Evolutionary conservation across 1,140 invertebrate genomes (phyloP).

Genomic region (Formica exsecta): DNA sequence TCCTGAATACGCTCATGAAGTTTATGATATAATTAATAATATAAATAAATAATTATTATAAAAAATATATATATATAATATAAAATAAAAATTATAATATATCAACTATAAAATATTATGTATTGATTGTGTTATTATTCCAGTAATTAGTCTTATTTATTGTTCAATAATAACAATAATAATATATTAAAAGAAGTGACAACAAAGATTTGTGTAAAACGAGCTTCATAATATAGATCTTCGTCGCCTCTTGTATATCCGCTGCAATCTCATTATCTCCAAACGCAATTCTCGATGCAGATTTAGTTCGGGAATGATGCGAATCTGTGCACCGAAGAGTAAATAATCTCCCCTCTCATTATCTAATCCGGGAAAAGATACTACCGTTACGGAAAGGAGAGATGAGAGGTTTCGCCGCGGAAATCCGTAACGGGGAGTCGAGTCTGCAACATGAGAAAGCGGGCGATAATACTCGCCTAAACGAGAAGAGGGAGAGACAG

Average conservation of each 20-base stretch:
- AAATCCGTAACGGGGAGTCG: constrained; percentile 59
- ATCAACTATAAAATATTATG: too few species aligned
- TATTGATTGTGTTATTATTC: not conserved
- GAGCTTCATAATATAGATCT: constrained; percentile 23
- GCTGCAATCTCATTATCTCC: constrained; percentile 39
- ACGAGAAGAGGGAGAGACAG: constrained; percentile 25
- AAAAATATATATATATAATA: not conserved
- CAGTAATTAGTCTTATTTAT: not conserved
- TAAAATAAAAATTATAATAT: not conserved
- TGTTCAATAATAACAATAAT: not conserved
- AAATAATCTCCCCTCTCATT: constrained; percentile 59
- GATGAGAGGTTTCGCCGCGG: constrained; percentile 52
- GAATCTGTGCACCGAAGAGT: constrained; percentile 42
- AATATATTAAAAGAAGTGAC: not conserved
- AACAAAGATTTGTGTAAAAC: not conserved
- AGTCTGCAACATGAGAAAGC: constrained; percentile 31
- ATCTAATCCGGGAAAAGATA: constrained; percentile 62
- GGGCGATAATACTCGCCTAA: constrained; percentile 65
- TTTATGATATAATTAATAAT: not conserved
- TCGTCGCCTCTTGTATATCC: constrained; percentile 23
- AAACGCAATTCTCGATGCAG: constrained; percentile 34
- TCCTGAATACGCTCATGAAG: too few species aligned
- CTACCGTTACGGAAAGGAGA: constrained; percentile 20
- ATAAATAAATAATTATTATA: too few species aligned
- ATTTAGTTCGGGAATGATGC: constrained; percentile 41